These are phyloP conservation scores for Rhinichthys klamathensis DNA, from an alignment of 2,113 vertebrate species.

Conservation along the genomic window DNA sequence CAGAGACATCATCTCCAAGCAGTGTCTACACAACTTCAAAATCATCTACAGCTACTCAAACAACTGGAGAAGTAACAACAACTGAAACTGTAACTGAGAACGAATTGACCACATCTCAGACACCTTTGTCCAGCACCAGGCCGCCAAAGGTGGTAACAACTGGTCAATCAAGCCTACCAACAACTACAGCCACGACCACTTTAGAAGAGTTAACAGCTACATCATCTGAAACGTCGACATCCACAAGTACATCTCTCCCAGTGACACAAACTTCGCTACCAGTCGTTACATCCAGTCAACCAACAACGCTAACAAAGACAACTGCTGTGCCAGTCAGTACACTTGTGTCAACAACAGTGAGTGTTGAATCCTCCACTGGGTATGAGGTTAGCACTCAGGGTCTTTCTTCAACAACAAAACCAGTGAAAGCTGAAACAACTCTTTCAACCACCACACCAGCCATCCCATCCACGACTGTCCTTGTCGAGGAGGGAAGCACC, in stretches of 20 bases:
- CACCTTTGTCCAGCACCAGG: background rate
- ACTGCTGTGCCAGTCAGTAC: slow-evolving; percentile 3
- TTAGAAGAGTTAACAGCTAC: background rate
- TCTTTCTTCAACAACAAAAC: slow-evolving; percentile 3
- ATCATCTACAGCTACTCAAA: background rate
- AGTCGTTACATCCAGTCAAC: background rate
- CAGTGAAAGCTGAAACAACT: slow-evolving; percentile 4
- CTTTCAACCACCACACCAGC: background rate
- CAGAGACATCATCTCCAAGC: slow-evolving; percentile 4
- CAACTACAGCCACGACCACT: background rate
- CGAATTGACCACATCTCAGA: background rate
- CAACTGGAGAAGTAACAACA: background rate
- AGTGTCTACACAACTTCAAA: background rate
- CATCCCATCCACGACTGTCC: background rate
- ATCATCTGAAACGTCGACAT: background rate
- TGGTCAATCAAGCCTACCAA: background rate
- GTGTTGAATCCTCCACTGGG: background rate
- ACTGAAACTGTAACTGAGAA: background rate
- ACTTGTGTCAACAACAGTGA: background rate
- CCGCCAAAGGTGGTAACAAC: background rate
- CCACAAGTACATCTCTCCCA: background rate
- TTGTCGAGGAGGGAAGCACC: background rate
- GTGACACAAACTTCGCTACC: background rate
- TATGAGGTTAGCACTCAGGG: background rate
- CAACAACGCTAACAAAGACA: slow-evolving; percentile 7